Evolutionary conservation across 2,888 invertebrate species (phyloP).

Genomic region (Venusia cambrica): DNA sequence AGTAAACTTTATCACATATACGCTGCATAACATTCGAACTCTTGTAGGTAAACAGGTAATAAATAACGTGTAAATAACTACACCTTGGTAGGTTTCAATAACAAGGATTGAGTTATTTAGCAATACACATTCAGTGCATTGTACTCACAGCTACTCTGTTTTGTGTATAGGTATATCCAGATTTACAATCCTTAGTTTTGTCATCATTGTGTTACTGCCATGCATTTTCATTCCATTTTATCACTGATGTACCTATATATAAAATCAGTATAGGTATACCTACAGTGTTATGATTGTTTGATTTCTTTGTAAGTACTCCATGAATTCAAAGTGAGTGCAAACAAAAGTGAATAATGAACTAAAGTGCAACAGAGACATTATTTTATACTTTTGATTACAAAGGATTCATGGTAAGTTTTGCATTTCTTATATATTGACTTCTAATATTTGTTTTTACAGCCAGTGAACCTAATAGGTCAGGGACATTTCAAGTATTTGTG

Average conservation of each 20-base stretch:
- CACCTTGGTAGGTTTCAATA: too few relatives aligned
- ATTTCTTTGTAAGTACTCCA: slow-evolving; percentile 66
- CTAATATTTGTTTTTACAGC: too few relatives aligned
- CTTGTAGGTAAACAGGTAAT: too few relatives aligned
- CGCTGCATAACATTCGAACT: too few relatives aligned
- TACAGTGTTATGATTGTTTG: slow-evolving; percentile 59
- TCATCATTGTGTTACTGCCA: slow-evolving; percentile 67
- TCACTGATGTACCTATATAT: slow-evolving; percentile 76
- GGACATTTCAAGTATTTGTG: too few relatives aligned
- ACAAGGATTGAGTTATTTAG: too few relatives aligned
- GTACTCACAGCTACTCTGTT: slow-evolving; percentile 5
- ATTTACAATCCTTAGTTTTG: slow-evolving; percentile 54
- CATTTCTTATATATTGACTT: too few relatives aligned
- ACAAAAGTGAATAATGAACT: slow-evolving; percentile 39
- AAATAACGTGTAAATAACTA: too few relatives aligned
- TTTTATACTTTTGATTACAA: slow-evolving; percentile 46
- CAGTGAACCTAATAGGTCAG: too few relatives aligned
- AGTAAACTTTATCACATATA: too few relatives aligned
- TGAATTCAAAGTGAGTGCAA: slow-evolving; percentile 32
- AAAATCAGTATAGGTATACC: slow-evolving; percentile 27
- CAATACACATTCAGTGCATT: too few relatives aligned
- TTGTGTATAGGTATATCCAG: slow-evolving; percentile 52
- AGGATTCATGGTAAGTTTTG: slow-evolving; percentile 71
- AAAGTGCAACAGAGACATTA: slow-evolving; percentile 43
- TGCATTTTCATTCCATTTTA: slow-evolving; percentile 72